These are phyloP conservation scores for Gastracanthus pulcherrimus DNA, from an alignment of 2,888 invertebrate genomes.

Conservation along the genomic window DNA sequence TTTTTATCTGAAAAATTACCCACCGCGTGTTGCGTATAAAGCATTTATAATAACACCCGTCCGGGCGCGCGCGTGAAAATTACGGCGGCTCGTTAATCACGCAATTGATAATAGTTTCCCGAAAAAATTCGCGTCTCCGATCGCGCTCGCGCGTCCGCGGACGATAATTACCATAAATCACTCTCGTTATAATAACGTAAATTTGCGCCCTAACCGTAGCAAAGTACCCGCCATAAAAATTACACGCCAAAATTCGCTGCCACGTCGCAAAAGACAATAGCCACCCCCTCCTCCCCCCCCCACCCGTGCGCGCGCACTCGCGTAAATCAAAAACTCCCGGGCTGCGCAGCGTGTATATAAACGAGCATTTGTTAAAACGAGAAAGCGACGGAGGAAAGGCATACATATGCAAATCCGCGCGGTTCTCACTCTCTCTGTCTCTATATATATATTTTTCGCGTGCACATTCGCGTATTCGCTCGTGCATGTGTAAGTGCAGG, in stretches of 20 bases:
- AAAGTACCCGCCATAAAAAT: conserved; percentile 22
- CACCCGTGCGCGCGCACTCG: neutral
- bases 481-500: no score
- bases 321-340: conserved; percentile 31
- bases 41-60: conserved; percentile 18
- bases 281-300: no score
- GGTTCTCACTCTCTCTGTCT: neutral
- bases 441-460: neutral
- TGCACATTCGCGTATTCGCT: neutral
- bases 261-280: no score
- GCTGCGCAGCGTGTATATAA: conserved; percentile 23
- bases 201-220: neutral
- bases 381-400: neutral
- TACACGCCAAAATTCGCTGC: conserved; percentile 8
- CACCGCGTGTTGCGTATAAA: conserved; percentile 1
- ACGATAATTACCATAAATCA: conserved; percentile 50
- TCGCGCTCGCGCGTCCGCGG: neutral
- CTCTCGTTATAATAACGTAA: conserved; percentile 35
- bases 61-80: neutral
- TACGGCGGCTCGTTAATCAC: conserved; percentile 37
- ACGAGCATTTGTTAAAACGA: conserved; percentile 7
- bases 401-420: conserved; percentile 12
- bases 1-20: conserved; percentile 19
- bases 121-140: neutral
- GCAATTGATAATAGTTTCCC: conserved; percentile 37